Percentiles rank a stretch among this genome's conserved stretches.
Conservation (phyloP, 2,113 vertebrate species). For the Trematocara unimaculatum region DNA sequence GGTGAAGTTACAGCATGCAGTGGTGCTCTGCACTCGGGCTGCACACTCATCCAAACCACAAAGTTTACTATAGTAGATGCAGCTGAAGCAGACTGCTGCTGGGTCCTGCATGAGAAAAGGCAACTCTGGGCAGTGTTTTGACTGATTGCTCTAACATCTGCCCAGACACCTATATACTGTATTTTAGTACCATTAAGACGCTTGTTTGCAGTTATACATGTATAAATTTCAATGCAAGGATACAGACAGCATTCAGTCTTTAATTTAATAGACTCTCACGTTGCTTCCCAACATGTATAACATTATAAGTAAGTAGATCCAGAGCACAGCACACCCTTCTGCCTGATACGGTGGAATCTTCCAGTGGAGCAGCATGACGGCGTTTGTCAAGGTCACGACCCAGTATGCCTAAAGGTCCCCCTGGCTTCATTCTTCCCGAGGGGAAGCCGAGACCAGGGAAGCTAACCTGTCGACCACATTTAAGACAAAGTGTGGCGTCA, state of each 20-base stretch:
- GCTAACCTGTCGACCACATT: neutral
- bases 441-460: neutral
- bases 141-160: neutral
- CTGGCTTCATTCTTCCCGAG: neutral
- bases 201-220: neutral
- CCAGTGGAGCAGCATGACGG: neutral
- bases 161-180: neutral
- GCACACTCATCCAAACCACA: neutral
- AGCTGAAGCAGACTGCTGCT: neutral
- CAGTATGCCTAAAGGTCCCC: neutral
- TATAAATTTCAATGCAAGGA: neutral
- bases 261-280: neutral
- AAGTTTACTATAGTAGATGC: neutral
- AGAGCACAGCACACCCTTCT: neutral
- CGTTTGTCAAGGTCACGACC: neutral
- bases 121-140: neutral
- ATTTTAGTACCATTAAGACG: neutral
- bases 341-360: neutral
- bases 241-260: neutral
- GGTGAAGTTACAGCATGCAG: neutral
- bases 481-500: neutral
- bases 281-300: neutral
- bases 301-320: neutral
- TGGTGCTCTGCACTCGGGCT: neutral
- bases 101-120: neutral